Evolutionary conservation across 2,888 invertebrate genomes (phyloP).

Genomic region (Bombylius major): DNA sequence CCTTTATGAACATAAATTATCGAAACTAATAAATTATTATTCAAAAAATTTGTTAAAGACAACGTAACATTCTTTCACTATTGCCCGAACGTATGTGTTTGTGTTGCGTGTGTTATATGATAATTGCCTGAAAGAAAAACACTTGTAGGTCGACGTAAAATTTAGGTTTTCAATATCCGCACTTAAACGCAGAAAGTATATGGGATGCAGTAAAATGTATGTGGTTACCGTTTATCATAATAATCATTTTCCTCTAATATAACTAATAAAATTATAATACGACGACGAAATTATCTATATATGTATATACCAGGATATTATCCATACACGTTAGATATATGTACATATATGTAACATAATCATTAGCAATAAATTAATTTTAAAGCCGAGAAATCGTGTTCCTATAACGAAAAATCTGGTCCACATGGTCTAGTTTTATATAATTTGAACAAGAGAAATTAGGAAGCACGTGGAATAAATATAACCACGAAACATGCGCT

Average conservation of each 20-base stretch:
- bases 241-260: background rate
- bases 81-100: background rate
- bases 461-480: slow-evolving; percentile 9
- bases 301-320: background rate
- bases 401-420: no score
- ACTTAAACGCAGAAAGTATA: slow-evolving; percentile 10
- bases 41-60: background rate
- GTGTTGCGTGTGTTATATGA: background rate
- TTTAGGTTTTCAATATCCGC: background rate
- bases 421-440: no score
- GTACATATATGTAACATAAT: no score
- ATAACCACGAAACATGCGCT: slow-evolving; percentile 10
- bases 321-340: no score
- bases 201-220: slow-evolving; percentile 12
- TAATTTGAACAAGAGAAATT: no score
- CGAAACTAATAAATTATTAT: background rate
- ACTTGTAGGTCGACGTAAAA: background rate
- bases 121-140: background rate
- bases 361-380: no score
- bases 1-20: no score
- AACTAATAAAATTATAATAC: no score
- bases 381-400: no score
- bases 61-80: background rate
- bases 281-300: background rate
- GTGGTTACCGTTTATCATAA: slow-evolving; percentile 13